Conservation (phyloP, 2,113 vertebrate species). For the Aepyceros melampus region DNA sequence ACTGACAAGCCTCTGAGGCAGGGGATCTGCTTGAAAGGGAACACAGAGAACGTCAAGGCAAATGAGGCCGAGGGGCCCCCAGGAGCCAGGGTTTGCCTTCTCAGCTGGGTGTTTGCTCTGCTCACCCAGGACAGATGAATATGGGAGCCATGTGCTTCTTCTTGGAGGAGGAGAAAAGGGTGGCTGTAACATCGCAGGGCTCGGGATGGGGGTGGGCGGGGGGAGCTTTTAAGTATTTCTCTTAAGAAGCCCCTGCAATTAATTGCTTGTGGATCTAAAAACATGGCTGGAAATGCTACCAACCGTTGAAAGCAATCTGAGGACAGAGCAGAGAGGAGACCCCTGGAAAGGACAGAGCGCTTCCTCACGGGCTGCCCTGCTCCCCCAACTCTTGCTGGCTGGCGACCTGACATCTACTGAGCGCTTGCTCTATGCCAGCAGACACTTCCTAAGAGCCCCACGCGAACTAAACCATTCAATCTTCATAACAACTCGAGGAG, state of each 20-base stretch:
- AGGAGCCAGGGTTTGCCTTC: neutral
- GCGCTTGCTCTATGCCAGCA: neutral
- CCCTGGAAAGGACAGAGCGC: neutral
- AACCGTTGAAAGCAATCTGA: neutral
- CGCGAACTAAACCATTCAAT: neutral
- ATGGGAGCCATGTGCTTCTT: neutral
- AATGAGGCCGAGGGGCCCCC: neutral
- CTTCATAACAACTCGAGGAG: neutral
- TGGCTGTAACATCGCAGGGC: accelerated
- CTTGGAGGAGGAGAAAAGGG: neutral
- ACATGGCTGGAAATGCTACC: neutral
- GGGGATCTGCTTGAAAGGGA: neutral
- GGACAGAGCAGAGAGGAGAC: neutral
- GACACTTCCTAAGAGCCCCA: neutral
- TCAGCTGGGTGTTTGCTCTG: neutral
- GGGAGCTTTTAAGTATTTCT: neutral
- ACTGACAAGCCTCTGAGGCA: neutral
- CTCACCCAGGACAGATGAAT: neutral
- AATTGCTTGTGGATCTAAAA: neutral
- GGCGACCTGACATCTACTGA: neutral
- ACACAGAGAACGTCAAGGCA: neutral
- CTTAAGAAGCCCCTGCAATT: neutral
- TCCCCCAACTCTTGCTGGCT: neutral
- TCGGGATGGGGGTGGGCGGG: neutral
- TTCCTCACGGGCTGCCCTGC: neutral